Conservation (phyloP, 2,113 vertebrate species). For the Proterorhinus semilunaris region DNA sequence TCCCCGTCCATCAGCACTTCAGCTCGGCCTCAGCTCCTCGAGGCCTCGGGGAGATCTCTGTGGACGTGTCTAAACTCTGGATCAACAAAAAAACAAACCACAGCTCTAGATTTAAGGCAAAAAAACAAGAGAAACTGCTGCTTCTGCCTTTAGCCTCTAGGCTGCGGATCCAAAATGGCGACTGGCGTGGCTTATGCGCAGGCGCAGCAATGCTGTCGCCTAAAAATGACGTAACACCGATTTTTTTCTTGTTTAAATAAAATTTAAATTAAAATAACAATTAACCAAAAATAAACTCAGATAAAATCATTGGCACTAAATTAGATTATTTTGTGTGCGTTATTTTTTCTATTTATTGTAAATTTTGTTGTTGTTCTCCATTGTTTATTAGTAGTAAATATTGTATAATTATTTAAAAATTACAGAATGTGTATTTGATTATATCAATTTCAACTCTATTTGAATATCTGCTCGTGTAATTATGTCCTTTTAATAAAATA, state of each 20-base stretch:
- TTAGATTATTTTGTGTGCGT: too few relatives aligned
- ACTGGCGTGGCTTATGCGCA: slow-evolving; percentile 32
- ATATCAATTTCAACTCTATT: too few relatives aligned
- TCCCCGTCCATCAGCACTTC: slow-evolving; percentile 69
- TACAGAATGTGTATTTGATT: too few relatives aligned
- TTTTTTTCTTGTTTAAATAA: not conserved
- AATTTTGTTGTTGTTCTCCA: too few relatives aligned
- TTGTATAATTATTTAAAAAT: too few relatives aligned
- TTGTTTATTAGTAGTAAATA: too few relatives aligned
- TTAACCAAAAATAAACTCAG: too few relatives aligned
- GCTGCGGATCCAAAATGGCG: slow-evolving; percentile 60
- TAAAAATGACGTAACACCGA: slow-evolving; percentile 13
- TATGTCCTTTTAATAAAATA: too few relatives aligned
- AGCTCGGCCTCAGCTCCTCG: not conserved
- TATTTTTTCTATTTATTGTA: too few relatives aligned
- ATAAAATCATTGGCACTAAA: too few relatives aligned
- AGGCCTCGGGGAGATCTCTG: not conserved
- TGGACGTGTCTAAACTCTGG: not conserved
- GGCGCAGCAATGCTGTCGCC: slow-evolving; percentile 34
- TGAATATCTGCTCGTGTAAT: too few relatives aligned
- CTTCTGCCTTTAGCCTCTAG: not conserved
- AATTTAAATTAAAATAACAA: too few relatives aligned
- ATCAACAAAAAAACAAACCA: not conserved
- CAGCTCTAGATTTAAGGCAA: not conserved
- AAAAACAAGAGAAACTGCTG: not conserved